Conservation (phyloP, 2,113 vertebrate species). For the Neolamprologus devosi region DNA sequence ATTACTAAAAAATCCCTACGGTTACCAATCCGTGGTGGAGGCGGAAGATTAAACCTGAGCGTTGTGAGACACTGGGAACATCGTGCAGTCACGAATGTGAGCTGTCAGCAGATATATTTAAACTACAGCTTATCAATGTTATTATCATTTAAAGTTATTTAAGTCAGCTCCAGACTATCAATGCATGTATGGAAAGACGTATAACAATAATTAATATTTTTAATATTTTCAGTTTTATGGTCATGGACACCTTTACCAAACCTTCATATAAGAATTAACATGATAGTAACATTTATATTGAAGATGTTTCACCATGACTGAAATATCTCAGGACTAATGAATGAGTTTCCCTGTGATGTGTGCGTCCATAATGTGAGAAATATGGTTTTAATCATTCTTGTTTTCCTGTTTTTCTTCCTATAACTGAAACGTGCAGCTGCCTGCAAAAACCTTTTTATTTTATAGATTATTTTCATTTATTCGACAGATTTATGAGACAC, state of each 20-base stretch:
- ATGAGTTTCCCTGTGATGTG: neutral
- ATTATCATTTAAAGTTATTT: neutral
- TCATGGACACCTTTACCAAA: neutral
- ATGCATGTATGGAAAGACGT: neutral
- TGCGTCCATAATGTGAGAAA: neutral
- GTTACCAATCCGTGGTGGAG: neutral
- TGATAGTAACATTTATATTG: neutral
- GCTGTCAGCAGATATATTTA: neutral
- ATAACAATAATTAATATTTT: neutral
- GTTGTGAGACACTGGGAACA: neutral
- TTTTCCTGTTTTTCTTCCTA: neutral
- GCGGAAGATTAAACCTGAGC: neutral
- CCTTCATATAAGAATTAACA: neutral
- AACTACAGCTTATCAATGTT: neutral
- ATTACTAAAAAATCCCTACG: neutral
- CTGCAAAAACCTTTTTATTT: neutral
- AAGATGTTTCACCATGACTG: neutral
- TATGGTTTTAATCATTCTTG: neutral
- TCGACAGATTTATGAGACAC: rapidly evolving
- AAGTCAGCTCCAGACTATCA: neutral
- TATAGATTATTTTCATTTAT: neutral
- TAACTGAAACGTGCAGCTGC: neutral
- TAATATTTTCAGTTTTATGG: neutral
- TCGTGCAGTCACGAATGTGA: neutral
- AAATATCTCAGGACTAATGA: neutral